Evolutionary conservation across 2,888 invertebrate genomes (phyloP), one percentile per base, ranked within the genome.

Genomic region (Gisinianus flammeolus): DNA sequence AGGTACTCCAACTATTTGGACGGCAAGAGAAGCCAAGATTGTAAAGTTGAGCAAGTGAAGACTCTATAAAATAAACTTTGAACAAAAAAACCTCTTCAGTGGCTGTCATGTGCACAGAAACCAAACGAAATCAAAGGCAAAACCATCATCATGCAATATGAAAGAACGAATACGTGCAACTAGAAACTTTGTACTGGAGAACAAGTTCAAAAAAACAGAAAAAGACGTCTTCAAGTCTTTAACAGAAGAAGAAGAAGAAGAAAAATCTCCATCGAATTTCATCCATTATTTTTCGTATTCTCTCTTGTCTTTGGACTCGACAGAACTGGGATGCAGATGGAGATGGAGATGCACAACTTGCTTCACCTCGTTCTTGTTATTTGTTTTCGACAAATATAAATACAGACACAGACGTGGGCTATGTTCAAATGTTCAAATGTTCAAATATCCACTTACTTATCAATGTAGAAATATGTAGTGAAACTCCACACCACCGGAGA

Each of bases 71-170:
- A 35, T 69, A 69, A 44, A 69, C 24, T 44, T 35, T 69, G 22
- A n/a, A 26, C 22, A 31, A 31, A 69, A 44, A 69, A 69, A 44
- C n/a, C 69, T 69, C 69, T 69, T 69, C 24, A 69, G 44, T 26
- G 44, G 44, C 69, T 69, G 69, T 69, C 69, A 69, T 69, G 69
- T 35, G 69, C 44, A 52, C 52, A 44, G 30, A 67, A 67, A 31
- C 56, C 56, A 56, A 56, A 56, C 22, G n/a, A n/a, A n/a, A n/a
- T n/a, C n/a, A n/a, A n/a, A n/a, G n/a, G n/a, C n/a, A n/a, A n/a
- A n/a, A n/a, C n/a, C n/a, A n/a, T n/a, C n/a, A n/a, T n/a, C n/a
- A n/a, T n/a, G n/a, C n/a, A n/a, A n/a, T n/a, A n/a, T n/a, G n/a
- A n/a, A n/a, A n/a, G n/a, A n/a, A n/a, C n/a, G n/a, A n/a, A n/a